phyloP scores from a whole-genome alignment of 2,113 vertebrate genomes.

The Cinclus mexicanus region DNA sequence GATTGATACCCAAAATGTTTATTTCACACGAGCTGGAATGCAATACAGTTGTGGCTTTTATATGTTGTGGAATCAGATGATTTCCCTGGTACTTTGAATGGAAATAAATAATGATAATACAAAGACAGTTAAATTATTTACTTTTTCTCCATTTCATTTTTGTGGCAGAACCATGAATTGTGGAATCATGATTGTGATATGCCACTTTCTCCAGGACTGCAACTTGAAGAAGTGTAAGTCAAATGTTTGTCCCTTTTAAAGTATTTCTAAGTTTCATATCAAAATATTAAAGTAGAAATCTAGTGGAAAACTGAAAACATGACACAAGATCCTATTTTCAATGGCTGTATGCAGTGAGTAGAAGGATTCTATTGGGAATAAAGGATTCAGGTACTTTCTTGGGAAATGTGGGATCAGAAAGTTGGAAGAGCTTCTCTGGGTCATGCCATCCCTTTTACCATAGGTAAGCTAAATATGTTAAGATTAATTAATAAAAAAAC shows the following conservation, averaged over 20 bases:
- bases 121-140: background rate
- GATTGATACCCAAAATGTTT: background rate
- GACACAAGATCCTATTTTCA: background rate
- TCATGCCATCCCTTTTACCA: background rate
- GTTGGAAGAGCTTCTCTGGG: background rate
- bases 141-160: slow-evolving; percentile 2
- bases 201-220: background rate
- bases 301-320: background rate
- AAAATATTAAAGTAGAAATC: background rate
- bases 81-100: background rate
- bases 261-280: background rate
- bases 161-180: slow-evolving; percentile 10
- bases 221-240: slow-evolving; percentile 42
- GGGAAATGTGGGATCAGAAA: background rate
- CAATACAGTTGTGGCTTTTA: background rate
- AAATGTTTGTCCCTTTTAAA: background rate
- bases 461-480: background rate
- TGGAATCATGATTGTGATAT: background rate
- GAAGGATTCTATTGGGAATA: background rate
- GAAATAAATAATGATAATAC: background rate
- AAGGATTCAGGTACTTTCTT: background rate
- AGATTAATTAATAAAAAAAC: background rate
- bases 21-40: background rate
- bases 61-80: slow-evolving; percentile 33
- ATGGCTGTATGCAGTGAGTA: background rate